Evolutionary conservation across 2,113 vertebrate genomes (phyloP), one percentile per base, ranked within the genome.

Genomic region (Grammomys surdaster): DNA sequence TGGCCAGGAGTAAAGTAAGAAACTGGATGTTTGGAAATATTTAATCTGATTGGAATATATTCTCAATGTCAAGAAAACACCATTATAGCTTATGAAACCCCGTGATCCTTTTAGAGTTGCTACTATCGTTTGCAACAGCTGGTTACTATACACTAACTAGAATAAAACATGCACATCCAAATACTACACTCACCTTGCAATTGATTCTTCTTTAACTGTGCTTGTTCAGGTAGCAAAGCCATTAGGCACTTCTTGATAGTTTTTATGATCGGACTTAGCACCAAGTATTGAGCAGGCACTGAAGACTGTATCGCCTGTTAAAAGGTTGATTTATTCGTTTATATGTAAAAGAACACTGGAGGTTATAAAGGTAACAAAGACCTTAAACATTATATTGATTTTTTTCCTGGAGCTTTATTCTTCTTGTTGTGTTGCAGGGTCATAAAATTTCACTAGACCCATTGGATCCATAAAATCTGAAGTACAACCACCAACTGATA

Each of bases 371-470:
- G 98, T 97, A 98, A 98, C 97, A 96, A 96, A 97, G 96, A 96
- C 96, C 96, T 97, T 96, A 97, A 97, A 97, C 97, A 98, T 98
- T 96, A 73, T 97, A 98, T 98, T 65, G 98, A 98, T 98, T 98
- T 97, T 97, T 93, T 58, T 82, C 95, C n/a, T 63, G 51, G 94
- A 89, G 89, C 92, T 94, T 98, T 98, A 98, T 98, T 98, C 98
- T 97, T 98, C 97, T 98, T 98, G 97, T 98, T 98, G 98, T 98
- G 98, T 97, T 98, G 97, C 97, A 97, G 95, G 96, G 97, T 97
- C 98, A 98, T 99, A 98, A 98, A 98, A 99, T 98, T 99, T 98
- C 98, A 98, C 98, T 98, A 98, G 96, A 96, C 98, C 98, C 98
- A 91, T 95, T 98, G 98, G 98, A 98, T 98, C 98, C 97, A 98